Conservation (phyloP, 2,797 vertebrate genomes). For the Lerista edwardsae region DNA sequence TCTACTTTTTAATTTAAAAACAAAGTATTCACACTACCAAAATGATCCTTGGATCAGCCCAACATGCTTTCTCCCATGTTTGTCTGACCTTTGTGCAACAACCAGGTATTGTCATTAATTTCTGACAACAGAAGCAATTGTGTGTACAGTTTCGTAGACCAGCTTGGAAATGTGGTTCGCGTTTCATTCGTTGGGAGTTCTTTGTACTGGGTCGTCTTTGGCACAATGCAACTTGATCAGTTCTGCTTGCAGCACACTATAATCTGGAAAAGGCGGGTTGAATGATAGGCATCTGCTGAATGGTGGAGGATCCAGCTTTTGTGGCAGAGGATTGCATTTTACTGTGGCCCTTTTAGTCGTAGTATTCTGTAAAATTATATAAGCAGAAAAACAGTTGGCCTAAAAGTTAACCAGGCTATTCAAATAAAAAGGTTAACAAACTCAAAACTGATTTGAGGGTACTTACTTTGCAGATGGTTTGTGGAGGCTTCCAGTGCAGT, state of each 20-base stretch:
- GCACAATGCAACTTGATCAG: background rate
- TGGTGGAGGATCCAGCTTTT: background rate
- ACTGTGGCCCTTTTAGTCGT: background rate
- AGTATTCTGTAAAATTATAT: background rate
- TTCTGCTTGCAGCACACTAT: background rate
- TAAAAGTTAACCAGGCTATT: background rate
- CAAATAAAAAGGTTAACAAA: background rate
- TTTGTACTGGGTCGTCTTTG: background rate
- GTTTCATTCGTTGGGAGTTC: no score
- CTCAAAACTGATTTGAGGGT: background rate
- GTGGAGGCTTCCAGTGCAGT: background rate
- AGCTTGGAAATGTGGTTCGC: background rate
- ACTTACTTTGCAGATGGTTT: background rate
- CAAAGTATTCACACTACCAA: background rate
- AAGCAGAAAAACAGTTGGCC: background rate
- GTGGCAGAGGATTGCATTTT: background rate
- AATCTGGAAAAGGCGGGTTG: background rate
- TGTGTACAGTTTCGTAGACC: slow-evolving; percentile 12
- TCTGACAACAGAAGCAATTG: slow-evolving; percentile 16
- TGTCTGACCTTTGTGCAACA: slow-evolving; percentile 27
- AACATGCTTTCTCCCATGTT: background rate
- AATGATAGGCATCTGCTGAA: background rate
- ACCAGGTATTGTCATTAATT: background rate
- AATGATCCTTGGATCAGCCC: background rate
- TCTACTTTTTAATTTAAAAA: background rate